Base-by-base conservation (phyloP, 2,113 vertebrate genomes). In the Oreamnos americanus region DNA sequence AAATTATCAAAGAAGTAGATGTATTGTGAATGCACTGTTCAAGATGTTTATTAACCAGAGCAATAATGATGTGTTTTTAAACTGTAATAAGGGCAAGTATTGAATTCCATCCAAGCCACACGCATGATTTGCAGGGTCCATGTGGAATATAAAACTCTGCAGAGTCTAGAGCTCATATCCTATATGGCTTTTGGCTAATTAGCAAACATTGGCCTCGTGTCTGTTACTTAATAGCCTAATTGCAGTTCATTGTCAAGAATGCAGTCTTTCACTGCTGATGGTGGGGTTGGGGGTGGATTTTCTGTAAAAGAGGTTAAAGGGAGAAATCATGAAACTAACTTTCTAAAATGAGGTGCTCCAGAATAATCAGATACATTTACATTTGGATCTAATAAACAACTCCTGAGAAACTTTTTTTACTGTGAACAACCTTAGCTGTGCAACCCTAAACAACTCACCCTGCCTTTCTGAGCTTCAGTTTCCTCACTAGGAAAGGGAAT, bases 321-420 rank as follows among this genome's bases (percentile, higher is more conserved):
- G 16, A 92, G 55, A 95, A 86, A 92, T 92, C 55, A 51, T 45
- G n/a, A 78, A 64, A 57, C 12, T 78, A 49, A 51, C 23, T 83
- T 81, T 64, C 60, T 67, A 43, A 76, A 26, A 30, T 87, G 58
- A 76, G 89, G 74, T 87, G 28, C 33, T 94, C 96, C 39, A 96
- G 95, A 86, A 81, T 96, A 96, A 91, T 95, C 0, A 79, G 53
- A 94, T 51, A 51, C 45, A 4, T 85, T 19, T 71, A 28, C 87
- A 51, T 95, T 98, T 97, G 47, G 45, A 87, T 84, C 74, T 89
- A 17, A 60, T 95, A 88, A 96, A 97, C 53, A 91, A 1, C 53
- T 82, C 47, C 67, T 82, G 25, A 79, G 39, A 84, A 87, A 33
- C 10, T 51, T 43, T 90, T 79, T 79, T 83, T 49, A 5, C 57